These are phyloP conservation scores for Chrysocyon brachyurus DNA, from an alignment of 2,797 vertebrate species.

Conservation along the genomic window DNA sequence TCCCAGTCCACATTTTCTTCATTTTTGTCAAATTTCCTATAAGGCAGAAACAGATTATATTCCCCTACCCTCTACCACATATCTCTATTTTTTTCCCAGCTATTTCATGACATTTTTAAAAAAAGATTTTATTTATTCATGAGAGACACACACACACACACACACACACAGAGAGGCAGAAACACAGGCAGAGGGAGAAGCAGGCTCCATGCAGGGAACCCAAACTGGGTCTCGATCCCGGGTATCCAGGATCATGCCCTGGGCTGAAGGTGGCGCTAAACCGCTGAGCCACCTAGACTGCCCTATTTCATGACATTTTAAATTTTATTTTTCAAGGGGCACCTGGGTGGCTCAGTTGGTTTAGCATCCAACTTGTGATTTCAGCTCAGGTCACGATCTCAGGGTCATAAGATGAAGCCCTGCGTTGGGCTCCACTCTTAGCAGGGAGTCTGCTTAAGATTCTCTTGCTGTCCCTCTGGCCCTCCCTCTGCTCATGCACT, in stretches of 20 bases:
- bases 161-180: no score
- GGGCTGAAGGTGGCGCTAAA: no score
- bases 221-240: no score
- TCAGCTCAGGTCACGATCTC: not conserved
- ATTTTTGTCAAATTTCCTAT: slow-evolving; percentile 28
- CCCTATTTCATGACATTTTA: not conserved
- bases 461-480: not conserved
- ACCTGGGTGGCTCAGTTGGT: not conserved
- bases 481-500: not conserved
- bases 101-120: not conserved
- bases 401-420: not conserved
- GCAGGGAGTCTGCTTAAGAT: not conserved
- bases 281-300: no score
- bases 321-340: not conserved
- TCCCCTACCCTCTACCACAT: not conserved
- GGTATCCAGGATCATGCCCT: no score
- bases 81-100: not conserved
- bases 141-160: no score
- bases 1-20: not conserved
- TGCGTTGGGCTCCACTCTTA: not conserved
- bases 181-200: no score
- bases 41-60: not conserved
- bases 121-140: no score
- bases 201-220: no score
- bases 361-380: not conserved